Conservation (phyloP, 2,888 invertebrate genomes). For the Caenorhabditis zanzibari region DNA sequence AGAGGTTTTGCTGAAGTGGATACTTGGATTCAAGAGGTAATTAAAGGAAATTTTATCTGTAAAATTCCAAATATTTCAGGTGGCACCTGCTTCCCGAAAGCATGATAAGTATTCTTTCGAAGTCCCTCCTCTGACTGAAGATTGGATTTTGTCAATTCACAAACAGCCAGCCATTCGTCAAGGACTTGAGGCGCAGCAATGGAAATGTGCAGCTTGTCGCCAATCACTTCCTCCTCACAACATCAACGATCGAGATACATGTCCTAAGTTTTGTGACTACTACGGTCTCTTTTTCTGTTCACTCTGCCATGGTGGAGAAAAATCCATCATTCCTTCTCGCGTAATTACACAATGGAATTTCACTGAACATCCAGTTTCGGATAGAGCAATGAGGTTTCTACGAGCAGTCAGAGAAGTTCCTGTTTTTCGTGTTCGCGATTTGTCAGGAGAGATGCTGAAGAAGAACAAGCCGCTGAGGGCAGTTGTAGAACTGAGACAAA, state of each 20-base stretch:
- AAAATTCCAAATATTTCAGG: constrained; percentile 3
- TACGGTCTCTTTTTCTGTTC: constrained; percentile 92
- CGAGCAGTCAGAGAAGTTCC: constrained; percentile 60
- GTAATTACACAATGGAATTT: constrained; percentile 86
- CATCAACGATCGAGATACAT: constrained; percentile 41
- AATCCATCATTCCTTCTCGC: constrained; percentile 87
- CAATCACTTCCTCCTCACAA: constrained; percentile 41
- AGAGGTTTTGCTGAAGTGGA: constrained; percentile 60
- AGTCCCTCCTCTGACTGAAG: constrained; percentile 55
- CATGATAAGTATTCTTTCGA: constrained; percentile 61
- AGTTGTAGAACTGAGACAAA: constrained; percentile 86
- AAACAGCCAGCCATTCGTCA: constrained; percentile 47
- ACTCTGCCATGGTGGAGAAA: constrained; percentile 90
- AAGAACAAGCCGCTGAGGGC: constrained; percentile 61
- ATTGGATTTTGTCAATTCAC: constrained; percentile 57
- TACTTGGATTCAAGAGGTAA: constrained; percentile 61
- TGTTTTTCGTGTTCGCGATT: constrained; percentile 50
- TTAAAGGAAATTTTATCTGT: neutral
- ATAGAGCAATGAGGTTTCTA: constrained; percentile 87
- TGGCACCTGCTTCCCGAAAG: constrained; percentile 56
- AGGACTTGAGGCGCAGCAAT: constrained; percentile 60
- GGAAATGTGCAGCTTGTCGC: constrained; percentile 63
- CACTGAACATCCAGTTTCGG: constrained; percentile 90
- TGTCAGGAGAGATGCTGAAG: constrained; percentile 52
- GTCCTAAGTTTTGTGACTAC: constrained; percentile 88